phyloP scores from a whole-genome alignment of 1,140 invertebrate species.

The Magallana angulata region DNA sequence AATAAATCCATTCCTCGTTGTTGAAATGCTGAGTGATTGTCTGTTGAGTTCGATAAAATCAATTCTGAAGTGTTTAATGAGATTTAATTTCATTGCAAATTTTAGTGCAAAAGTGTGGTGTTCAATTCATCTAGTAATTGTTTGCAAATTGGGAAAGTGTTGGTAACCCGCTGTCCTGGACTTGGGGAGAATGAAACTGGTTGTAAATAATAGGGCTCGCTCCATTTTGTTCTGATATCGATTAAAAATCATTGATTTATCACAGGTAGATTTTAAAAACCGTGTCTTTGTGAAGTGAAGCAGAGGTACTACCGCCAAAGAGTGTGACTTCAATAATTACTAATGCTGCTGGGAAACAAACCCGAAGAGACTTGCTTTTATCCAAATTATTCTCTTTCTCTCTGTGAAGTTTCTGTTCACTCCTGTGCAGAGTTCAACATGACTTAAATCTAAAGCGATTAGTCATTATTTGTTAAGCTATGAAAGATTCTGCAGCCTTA shows the following conservation, averaged over 20 bases:
- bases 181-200: background rate
- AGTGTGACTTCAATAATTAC: background rate
- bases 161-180: background rate
- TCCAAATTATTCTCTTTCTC: background rate
- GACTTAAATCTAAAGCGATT: too few relatives aligned
- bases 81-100: slow-evolving; percentile 11
- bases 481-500: too few relatives aligned
- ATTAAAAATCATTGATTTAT: background rate
- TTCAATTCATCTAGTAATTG: slow-evolving; percentile 4
- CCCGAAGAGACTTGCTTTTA: background rate
- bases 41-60: background rate
- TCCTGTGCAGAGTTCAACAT: too few relatives aligned
- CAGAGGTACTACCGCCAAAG: background rate
- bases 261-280: slow-evolving; percentile 16
- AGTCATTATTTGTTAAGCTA: too few relatives aligned
- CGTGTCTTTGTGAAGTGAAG: slow-evolving; percentile 30
- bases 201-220: background rate
- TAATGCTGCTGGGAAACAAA: background rate
- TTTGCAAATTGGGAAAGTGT: background rate
- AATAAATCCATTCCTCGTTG: background rate
- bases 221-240: slow-evolving; percentile 5
- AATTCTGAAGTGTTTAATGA: background rate
- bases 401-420: too few relatives aligned
- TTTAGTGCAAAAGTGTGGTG: background rate
- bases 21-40: background rate